Evolutionary conservation across 2,797 vertebrate genomes (phyloP).

Genomic region (Pangasius sanitwongsei): DNA sequence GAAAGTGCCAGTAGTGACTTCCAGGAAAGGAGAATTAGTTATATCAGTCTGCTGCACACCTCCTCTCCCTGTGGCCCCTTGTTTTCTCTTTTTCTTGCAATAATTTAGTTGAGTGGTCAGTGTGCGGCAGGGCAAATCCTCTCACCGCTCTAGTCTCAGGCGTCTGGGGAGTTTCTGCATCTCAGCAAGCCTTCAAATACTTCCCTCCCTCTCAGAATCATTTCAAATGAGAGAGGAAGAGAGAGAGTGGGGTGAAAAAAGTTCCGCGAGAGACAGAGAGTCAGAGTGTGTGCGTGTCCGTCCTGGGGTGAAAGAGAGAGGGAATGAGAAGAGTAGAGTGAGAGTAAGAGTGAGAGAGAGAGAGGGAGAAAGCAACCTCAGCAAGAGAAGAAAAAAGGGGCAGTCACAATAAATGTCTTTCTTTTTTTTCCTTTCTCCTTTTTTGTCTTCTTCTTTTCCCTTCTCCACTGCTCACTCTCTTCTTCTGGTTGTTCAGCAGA

Average conservation of each 20-base stretch:
- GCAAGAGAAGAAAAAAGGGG: conserved; percentile 72
- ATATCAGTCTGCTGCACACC: not conserved
- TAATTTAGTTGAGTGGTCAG: conserved; percentile 27
- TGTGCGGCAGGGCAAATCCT: conserved; percentile 29
- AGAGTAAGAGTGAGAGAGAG: conserved; percentile 42
- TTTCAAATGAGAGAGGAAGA: conserved; percentile 65
- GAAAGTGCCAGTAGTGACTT: conserved; percentile 28
- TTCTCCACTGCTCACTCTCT: conserved; percentile 49
- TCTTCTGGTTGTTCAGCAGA: conserved; percentile 49
- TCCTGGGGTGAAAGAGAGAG: conserved; percentile 51
- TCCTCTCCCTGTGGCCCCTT: not conserved
- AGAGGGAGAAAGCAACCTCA: conserved; percentile 55
- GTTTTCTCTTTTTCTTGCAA: not conserved
- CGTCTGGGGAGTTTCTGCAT: conserved; percentile 72
- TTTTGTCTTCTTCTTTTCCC: conserved; percentile 52
- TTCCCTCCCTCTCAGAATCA: conserved; percentile 74
- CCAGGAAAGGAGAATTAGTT: not conserved
- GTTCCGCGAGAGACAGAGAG: conserved; percentile 39
- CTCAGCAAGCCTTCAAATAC: conserved; percentile 72
- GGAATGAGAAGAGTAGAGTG: conserved; percentile 43
- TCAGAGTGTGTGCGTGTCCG: conserved; percentile 53
- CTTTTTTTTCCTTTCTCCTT: conserved; percentile 70
- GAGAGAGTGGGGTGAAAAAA: conserved; percentile 42
- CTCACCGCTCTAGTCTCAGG: conserved; percentile 64
- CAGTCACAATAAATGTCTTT: conserved; percentile 75